Base-by-base conservation (phyloP, 1,140 invertebrate species). In the Solenopsis fugax region DNA sequence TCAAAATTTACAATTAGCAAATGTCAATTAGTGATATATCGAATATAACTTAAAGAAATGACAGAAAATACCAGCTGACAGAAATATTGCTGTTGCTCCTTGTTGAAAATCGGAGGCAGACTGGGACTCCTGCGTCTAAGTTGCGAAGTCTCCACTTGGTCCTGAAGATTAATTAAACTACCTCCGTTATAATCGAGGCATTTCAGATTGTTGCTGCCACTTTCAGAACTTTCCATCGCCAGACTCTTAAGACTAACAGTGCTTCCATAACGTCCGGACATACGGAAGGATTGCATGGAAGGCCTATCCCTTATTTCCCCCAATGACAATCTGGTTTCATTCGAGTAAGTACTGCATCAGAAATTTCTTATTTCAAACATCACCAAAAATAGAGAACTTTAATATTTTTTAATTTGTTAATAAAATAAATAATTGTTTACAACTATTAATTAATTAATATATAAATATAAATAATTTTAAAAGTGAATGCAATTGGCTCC, bases 41-140 rank as follows among this genome's bases (percentile, higher is more conserved):
- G 41, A 18, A 4, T 48, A n/a, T 29, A 77, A 62, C 54, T 21
- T 37, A 71, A n/a, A 18, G 56, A 34, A 16, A 41, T 41, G 4
- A 2, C 72, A 3, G 50, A 21, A 52, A 21, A 2, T 60, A 84
- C 80, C 72, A 93, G 90, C 85, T 92, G 92, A 12, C 37, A 81
- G 9, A 87, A 80, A 64, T 92, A 92, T 18, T 91, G 92, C 12
- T 91, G 90, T 10, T 93, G 90, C 4, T 96, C 95, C 65, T 95
- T 95, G 75, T 93, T 95, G 69, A 95, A 95, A 84, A 96, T 96
- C 0, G 96, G 96, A 0, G 96, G 96, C 34, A 96, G 88, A 87
- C 96, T 96, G 1, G 96, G 96, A 88, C 96, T 96, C 88, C 96
- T 93, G 56, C 95, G 87, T 65, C 85, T 89, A n/a, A 84, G 75